Base-by-base conservation (phyloP, 2,113 vertebrate genomes). In the Rhinopithecus roxellana region DNA sequence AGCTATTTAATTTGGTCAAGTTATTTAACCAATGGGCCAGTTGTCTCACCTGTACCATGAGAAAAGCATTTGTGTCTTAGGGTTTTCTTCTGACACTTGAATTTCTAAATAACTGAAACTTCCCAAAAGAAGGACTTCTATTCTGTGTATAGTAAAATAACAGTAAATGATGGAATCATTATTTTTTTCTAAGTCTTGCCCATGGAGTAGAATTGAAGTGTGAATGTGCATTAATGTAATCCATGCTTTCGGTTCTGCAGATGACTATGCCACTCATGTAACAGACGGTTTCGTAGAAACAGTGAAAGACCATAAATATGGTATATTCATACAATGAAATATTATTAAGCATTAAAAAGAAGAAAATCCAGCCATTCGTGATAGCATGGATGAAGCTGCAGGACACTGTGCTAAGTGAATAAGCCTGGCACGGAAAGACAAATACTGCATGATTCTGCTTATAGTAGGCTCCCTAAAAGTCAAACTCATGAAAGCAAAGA, bases 181-280 rank as follows among this genome's bases (percentile, higher is more conserved):
- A 25, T 48, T 84, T 70, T 77, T 43, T 40, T 23, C 4, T 59
- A 77, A 70, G 11, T n/a, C 40, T 27, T 64, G 27, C 13, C 18
- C 6, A 8, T 2, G 17, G 16, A 61, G 27, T 27, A 77, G 43
- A 32, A n/a, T 1, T 52, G 67, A 78, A 14, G 2, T 16, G 6
- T 48, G 38, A 30, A 2, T 23, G 14, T 20, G 2, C 48, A 12
- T 20, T 43, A 1, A 32, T 1, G 6, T 6, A 22, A 48, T 22
- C 1, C 5, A 1, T 22, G 3, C 14, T 43, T 22, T 11, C 10
- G 30, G 13, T 8, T 67, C 20, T 35, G 5, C 16, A 8, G 6
- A 7, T 7, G 38, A 25, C 14, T 9, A 0, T 40, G 16, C 27
- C 6, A 16, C n/a, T 59, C 1, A 2, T 3, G 35, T 17, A 16